Evolutionary conservation across 2,888 invertebrate species (phyloP).

Genomic region (Altica lythri): DNA sequence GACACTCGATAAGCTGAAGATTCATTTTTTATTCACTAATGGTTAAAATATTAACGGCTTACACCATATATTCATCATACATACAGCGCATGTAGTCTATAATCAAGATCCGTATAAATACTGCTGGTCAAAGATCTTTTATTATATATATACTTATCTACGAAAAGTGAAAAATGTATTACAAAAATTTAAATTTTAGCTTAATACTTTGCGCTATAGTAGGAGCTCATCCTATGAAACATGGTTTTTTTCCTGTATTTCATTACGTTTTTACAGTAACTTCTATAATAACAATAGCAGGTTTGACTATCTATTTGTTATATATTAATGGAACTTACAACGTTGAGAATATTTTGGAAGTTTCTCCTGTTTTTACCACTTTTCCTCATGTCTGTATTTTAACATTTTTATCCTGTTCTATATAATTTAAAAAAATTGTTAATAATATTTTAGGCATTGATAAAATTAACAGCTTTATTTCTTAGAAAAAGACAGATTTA

Average conservation of each 20-base stretch:
- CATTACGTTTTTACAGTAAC: not conserved
- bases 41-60: no score
- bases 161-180: not conserved
- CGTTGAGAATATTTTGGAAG: conserved; percentile 2
- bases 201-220: not conserved
- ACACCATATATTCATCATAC: no score
- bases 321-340: not conserved
- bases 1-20: no score
- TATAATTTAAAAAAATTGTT: not conserved
- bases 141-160: not conserved
- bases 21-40: no score
- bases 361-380: not conserved
- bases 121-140: no score
- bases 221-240: not conserved
- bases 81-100: no score
- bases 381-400: conserved; percentile 4
- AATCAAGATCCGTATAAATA: no score
- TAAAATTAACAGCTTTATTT: not conserved
- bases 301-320: not conserved
- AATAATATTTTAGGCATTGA: not conserved
- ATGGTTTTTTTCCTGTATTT: not conserved
- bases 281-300: not conserved
- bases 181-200: not conserved
- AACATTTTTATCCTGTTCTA: not conserved
- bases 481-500: not conserved